Evolutionary conservation across 2,113 vertebrate species (phyloP), one percentile per base, ranked within the genome.

Genomic region (Saccopteryx bilineata): DNA sequence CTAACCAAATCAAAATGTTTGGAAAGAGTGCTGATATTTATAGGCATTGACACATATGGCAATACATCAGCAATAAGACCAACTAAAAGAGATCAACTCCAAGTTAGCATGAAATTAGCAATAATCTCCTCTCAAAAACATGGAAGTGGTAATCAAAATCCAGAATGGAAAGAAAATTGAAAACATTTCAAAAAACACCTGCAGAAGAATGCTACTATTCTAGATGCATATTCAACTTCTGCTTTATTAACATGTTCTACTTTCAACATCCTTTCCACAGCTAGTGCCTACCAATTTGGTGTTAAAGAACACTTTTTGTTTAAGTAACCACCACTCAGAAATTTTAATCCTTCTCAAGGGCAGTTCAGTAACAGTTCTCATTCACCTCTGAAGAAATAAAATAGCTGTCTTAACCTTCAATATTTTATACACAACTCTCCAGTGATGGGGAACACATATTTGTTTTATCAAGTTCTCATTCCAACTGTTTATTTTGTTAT

Each of bases 1-100:
- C 92, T 93, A 94, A 94, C 60, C 58, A 93, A 94, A 91, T 94
- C 50, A 96, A 84, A 94, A 85, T 94, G 96, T 96, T 81, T 94
- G 72, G 89, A 54, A 71, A 85, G 33, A 80, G 48, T 93, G 60
- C 54, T 84, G 60, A 79, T 95, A 66, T 54, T 94, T 81, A 83
- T 13, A 91, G 10, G 50, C 74, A 82, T 61, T 0, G 1, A 82
- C 19, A 95, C 50, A 79, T 31, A 93, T 2, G 92, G 74, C 78
- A 79, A 63, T 71, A 85, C 68, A 89, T 79, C 58, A 91, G 93
- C 89, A 94, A 15, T 50, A 81, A 95, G 24, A 95, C 74, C 92
- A 96, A 68, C 78, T 72, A 82, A 82, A 96, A 91, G 74, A 96
- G 88, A 91, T 69, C 31, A 91, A 88, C 92, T 76, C 74, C 26